A percentile compares a stretch with the other conserved stretches of the same genome.
phyloP scores from a whole-genome alignment of 2,113 vertebrate genomes.

The Mobula birostris region DNA sequence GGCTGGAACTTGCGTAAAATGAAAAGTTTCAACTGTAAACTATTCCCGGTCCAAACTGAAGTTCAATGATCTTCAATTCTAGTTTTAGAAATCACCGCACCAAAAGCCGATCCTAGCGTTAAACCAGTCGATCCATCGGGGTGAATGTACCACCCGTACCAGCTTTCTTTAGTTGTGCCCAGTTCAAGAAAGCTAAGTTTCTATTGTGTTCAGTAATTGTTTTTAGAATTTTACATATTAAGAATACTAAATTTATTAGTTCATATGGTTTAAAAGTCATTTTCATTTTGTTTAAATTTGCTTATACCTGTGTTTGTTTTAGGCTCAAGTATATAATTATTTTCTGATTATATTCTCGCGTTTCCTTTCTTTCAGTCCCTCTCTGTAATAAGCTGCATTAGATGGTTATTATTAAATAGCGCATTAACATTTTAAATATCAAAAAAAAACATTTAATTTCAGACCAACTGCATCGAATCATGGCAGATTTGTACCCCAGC shows the following conservation, averaged over 20 bases:
- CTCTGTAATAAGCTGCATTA: too few species aligned
- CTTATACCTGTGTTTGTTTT: not conserved
- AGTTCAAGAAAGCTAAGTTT: too few species aligned
- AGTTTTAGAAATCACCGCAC: not conserved
- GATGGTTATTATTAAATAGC: too few species aligned
- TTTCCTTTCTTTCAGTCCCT: too few species aligned
- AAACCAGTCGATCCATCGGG: not conserved
- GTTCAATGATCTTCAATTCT: not conserved
- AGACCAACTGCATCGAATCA: not conserved
- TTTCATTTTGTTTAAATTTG: not conserved
- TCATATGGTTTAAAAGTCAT: not conserved
- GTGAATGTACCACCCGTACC: too few species aligned
- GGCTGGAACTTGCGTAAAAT: too few species aligned
- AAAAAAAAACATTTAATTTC: too few species aligned
- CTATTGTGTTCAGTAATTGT: not conserved
- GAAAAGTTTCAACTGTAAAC: not conserved
- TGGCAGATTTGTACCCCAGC: not conserved
- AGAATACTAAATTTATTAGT: not conserved
- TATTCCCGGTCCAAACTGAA: not conserved
- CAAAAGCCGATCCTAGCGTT: not conserved
- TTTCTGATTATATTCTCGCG: too few species aligned
- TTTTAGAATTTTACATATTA: not conserved
- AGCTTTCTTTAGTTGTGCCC: too few species aligned
- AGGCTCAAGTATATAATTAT: not conserved
- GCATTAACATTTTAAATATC: too few species aligned